Percentiles rank a stretch among this genome's conserved stretches.
Evolutionary conservation across 1,140 invertebrate species (phyloP).

Genomic region (Drosophila asahinai): DNA sequence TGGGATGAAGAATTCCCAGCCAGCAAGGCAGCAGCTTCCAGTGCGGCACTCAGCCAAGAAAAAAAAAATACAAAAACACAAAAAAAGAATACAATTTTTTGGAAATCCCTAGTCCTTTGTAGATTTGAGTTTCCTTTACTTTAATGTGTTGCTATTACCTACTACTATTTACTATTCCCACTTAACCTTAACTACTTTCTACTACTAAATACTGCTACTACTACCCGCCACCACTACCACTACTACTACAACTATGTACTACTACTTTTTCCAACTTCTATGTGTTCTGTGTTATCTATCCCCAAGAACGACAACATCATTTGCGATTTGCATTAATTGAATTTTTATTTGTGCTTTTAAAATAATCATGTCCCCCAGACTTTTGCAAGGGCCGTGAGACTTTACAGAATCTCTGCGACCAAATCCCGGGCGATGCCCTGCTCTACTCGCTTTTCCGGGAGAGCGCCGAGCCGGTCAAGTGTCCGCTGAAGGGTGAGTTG

Average conservation of each 20-base stretch:
- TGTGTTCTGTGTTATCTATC: conserved; percentile 53
- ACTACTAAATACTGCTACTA: conserved; percentile 60
- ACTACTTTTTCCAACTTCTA: conserved; percentile 43
- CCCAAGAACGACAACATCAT: conserved; percentile 38
- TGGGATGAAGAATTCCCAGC: conserved; percentile 31
- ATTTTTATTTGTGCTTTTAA: conserved; percentile 82
- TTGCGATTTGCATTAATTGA: conserved; percentile 85
- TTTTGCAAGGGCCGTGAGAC: conserved; percentile 91
- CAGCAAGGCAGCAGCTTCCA: conserved; percentile 48
- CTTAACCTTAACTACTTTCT: conserved; percentile 50
- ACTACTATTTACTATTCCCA: conserved; percentile 48
- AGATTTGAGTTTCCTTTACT: conserved; percentile 54
- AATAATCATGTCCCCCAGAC: conserved; percentile 87
- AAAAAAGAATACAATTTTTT: conserved; percentile 34
- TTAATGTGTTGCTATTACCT: conserved; percentile 75
- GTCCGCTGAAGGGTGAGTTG: conserved; percentile 90
- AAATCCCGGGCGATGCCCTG: conserved; percentile 94
- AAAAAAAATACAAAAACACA: conserved; percentile 14
- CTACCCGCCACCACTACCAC: conserved; percentile 32
- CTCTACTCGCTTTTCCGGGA: conserved; percentile 95
- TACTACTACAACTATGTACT: conserved; percentile 40
- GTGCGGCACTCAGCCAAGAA: conserved; percentile 48
- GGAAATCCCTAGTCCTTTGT: conserved; percentile 49
- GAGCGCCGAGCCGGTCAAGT: conserved; percentile 92
- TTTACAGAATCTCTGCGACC: conserved; percentile 91